Conservation (phyloP, 2,888 invertebrate species). For the Sphaerophoria rueppellii region DNA sequence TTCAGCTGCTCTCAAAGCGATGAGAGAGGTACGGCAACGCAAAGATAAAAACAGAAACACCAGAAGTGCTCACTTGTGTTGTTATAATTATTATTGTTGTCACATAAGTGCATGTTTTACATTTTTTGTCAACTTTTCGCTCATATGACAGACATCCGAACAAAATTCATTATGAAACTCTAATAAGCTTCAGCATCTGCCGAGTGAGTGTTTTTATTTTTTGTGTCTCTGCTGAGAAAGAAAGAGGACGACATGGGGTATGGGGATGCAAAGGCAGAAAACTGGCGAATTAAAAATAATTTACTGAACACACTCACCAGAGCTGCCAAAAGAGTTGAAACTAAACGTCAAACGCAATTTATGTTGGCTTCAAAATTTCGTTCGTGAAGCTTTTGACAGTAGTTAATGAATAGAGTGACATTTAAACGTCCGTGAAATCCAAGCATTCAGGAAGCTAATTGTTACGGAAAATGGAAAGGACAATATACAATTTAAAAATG, state of each 20-base stretch:
- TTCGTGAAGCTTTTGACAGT: neutral
- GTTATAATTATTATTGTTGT: conserved; percentile 20
- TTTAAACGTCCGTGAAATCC: no score
- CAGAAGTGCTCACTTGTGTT: conserved; percentile 48
- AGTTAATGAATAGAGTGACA: no score
- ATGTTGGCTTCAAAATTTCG: neutral
- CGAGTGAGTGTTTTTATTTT: conserved; percentile 37
- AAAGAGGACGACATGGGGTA: conserved; percentile 13
- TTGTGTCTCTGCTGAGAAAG: neutral
- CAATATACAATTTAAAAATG: neutral
- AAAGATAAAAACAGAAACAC: conserved; percentile 8
- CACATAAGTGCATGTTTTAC: conserved; percentile 34
- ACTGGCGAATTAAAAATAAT: conserved; percentile 50
- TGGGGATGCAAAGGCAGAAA: conserved; percentile 10
- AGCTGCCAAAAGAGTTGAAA: neutral
- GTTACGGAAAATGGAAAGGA: neutral
- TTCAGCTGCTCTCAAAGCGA: neutral
- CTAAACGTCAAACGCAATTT: neutral
- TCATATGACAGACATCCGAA: conserved; percentile 49
- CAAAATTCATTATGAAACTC: conserved; percentile 52
- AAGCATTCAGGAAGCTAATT: neutral
- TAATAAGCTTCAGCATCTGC: conserved; percentile 66
- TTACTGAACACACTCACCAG: neutral
- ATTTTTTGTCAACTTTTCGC: conserved; percentile 35
- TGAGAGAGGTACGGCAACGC: neutral